phyloP scores from a whole-genome alignment of 2,797 vertebrate genomes.

The Naso thynnoides region DNA sequence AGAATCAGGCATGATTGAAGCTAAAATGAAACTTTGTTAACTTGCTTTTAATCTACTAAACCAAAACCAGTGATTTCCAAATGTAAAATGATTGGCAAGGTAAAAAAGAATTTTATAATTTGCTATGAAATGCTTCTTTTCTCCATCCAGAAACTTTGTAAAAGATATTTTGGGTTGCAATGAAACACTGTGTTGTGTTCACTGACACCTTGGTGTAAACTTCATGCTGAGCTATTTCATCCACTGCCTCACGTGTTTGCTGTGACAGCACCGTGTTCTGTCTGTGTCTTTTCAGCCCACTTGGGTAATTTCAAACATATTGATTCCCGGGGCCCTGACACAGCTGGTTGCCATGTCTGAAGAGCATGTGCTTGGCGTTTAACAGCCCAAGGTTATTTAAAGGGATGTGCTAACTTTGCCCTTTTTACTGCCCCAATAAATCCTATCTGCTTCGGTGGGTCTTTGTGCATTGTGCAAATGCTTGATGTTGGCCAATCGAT shows the following conservation, averaged over 20 bases:
- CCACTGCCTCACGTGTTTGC: conserved; percentile 36
- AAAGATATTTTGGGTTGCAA: background rate
- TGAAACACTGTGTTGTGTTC: conserved; percentile 12
- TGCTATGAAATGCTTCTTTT: background rate
- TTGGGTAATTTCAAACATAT: conserved; percentile 75
- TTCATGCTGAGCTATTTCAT: conserved; percentile 26
- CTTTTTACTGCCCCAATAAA: conserved; percentile 75
- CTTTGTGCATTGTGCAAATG: conserved; percentile 43
- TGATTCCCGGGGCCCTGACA: conserved; percentile 70
- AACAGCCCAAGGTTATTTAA: conserved; percentile 84
- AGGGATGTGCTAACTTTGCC: conserved; percentile 83
- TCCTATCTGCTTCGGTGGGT: conserved; percentile 55
- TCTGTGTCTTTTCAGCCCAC: conserved; percentile 61
- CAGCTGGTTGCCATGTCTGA: conserved; percentile 70
- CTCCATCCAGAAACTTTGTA: conserved; percentile 12
- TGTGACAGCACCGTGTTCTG: conserved; percentile 56
- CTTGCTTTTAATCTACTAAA: background rate
- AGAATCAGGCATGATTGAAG: conserved; percentile 36
- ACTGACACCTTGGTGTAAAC: conserved; percentile 33
- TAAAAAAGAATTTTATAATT: background rate
- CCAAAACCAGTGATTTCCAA: conserved; percentile 10
- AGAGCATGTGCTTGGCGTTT: conserved; percentile 71
- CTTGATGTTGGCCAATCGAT: conserved; percentile 53
- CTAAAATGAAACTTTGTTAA: conserved; percentile 17
- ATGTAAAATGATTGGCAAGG: conserved; percentile 8